Conservation (phyloP, 2,797 vertebrate species). For the Loris lydekkerianus region DNA sequence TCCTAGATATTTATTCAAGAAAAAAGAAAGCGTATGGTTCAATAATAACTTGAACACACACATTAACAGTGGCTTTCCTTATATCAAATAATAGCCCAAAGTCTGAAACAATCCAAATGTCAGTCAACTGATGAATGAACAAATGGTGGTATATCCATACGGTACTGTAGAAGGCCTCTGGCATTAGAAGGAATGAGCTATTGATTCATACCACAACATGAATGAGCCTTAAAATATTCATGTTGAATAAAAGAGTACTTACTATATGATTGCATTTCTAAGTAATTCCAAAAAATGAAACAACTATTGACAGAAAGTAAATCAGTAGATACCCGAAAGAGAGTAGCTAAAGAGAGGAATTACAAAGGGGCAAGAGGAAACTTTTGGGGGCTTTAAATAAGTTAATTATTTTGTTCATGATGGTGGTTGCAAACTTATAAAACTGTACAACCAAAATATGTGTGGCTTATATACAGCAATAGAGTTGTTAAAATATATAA, state of each 20-base stretch:
- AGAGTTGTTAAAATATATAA: neutral
- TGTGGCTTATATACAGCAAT: neutral
- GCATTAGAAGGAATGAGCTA: neutral
- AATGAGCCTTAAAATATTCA: conserved; percentile 8
- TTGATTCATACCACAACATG: neutral
- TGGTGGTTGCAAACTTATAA: neutral
- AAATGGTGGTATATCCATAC: neutral
- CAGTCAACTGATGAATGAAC: neutral
- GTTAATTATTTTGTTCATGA: neutral
- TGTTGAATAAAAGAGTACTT: neutral
- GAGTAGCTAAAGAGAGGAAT: neutral
- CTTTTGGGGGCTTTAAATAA: neutral
- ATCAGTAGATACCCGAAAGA: neutral
- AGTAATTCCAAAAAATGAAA: neutral
- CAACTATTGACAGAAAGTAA: neutral
- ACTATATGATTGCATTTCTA: neutral
- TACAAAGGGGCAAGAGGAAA: neutral
- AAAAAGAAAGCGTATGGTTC: neutral
- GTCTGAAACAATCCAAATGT: neutral
- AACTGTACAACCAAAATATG: neutral
- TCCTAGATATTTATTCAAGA: neutral
- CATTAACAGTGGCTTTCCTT: neutral
- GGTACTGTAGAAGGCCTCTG: neutral
- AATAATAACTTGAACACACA: neutral
- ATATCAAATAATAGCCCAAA: neutral